Base-by-base conservation (phyloP, 2,888 invertebrate genomes). In the Rhingia rostrata region DNA sequence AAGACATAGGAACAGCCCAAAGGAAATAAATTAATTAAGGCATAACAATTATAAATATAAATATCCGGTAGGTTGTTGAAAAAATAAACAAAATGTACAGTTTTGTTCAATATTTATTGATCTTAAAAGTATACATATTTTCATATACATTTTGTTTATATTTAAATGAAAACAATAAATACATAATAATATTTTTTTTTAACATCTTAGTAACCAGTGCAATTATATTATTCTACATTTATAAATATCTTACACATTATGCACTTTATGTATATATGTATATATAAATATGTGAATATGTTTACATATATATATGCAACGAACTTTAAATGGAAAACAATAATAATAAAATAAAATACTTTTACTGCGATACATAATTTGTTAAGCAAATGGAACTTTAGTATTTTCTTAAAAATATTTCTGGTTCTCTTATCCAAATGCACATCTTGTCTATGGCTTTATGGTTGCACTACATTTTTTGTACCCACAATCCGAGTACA, bases 121-220 rank as follows among this genome's bases (percentile, higher is more conserved):
- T 74, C 67, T 73, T 79, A 63, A 67, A 64, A 69, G 49, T 72
- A 53, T 74, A 72, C 53, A 78, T 77, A 73, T 77, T 47, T 53
- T 22, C 58, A 75, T 69, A 75, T 81, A 81, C 47, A 73, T 22
- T 56, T 56, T 47, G 37, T 53, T 49, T 66, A 66, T 54, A 63
- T 74, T 79, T 61, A 74, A 83, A 83, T 69, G 2, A 79, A 83
- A 83, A 79, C 79, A 83, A 63, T 77, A 64, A 67, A 37, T 67
- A 73, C 78, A 63, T 78, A 83, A 83, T 79, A 79, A 63, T 22
- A 35, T 58, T 9, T 14, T 43, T 64, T 72, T 78, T 80, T 54
- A 84, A 84, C 80, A 75, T 80, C 32, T 70, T 74, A 80, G 58
- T 80, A 84, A 84, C 80, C 84, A 80, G 84, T 84, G 84, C 84